Evolutionary conservation across 2,113 vertebrate genomes (phyloP), one percentile per base, ranked within the genome.

Genomic region (Melanotaenia duboulayi): DNA sequence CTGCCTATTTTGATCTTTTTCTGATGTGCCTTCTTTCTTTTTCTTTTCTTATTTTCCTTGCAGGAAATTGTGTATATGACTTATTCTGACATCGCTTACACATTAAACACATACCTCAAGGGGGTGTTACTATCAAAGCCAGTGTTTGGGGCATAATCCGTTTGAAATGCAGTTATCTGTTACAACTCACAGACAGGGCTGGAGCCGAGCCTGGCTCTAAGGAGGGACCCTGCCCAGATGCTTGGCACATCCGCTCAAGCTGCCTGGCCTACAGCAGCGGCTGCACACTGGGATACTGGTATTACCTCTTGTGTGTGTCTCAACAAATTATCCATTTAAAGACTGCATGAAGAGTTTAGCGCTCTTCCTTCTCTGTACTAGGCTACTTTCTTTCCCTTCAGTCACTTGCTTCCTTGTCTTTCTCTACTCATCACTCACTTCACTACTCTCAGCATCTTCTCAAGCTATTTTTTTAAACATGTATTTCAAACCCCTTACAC

Each of bases 141-240:
- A 71, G 71, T 78, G 72, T 90, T 87, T 84, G 65, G 82, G 71
- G 68, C 84, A 52, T 81, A 89, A 87, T 87, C 85, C 89, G 65
- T 90, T 88, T 86, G 85, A 89, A 87, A 90, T 82, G 79, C 82
- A 81, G 67, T 83, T 89, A 87, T 91, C 85, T 85, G 80, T 80
- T 87, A 40, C 52, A 86, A 86, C 68, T 85, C 82, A 77, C 78
- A 81, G 81, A 76, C 82, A 23, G 74, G 79, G 73, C 70, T 86
- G 81, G 87, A 88, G 65, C 72, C 7, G 2, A 87, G 88, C 76
- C 88, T 81, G 79, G 76, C 64, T 84, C 71, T 72, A 67, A 84
- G 65, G 72, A 83, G 42, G 48, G 76, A 80, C 83, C 78, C 80
- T 67, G 82, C 78, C 83, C 87, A 86, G 91, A 90, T 92, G 87